Evolutionary conservation across 2,888 invertebrate species (phyloP).

Genomic region (Drosophila mayaguana): DNA sequence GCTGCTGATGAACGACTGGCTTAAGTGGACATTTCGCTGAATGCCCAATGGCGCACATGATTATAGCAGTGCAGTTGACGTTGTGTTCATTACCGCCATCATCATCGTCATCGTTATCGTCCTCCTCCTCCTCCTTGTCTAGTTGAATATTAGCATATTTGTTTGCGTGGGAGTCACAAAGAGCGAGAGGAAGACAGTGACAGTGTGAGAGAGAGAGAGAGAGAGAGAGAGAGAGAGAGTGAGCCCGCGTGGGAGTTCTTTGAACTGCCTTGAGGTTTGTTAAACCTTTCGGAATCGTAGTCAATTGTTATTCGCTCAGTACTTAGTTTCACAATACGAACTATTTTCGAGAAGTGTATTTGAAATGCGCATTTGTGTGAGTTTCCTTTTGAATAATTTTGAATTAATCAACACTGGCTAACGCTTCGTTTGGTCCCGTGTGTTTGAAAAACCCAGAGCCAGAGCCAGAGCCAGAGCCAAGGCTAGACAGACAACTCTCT

Average conservation of each 20-base stretch:
- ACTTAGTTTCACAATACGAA: conserved; percentile 9
- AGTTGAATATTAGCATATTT: conserved; percentile 36
- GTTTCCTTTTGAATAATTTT: conserved; percentile 38
- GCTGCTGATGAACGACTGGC: conserved; percentile 12
- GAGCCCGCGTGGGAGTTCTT: conserved; percentile 12
- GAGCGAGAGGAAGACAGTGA: background rate
- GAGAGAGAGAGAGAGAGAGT: background rate
- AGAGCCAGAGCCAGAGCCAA: background rate
- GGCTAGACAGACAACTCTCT: background rate
- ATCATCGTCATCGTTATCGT: background rate
- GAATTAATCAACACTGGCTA: conserved; percentile 18
- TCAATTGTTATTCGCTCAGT: background rate
- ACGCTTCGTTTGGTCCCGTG: conserved; percentile 7
- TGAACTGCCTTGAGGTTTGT: conserved; percentile 43
- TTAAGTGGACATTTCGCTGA: conserved; percentile 19
- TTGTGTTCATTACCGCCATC: conserved; percentile 9
- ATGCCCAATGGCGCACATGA: conserved; percentile 33
- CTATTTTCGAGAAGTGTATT: conserved; percentile 1
- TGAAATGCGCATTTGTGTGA: conserved; percentile 24
- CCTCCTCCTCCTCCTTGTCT: background rate
- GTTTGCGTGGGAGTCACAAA: background rate
- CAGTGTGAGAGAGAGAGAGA: background rate
- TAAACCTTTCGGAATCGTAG: conserved; percentile 22
- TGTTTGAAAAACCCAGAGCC: conserved; percentile 15
- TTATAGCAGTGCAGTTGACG: conserved; percentile 14